Base-by-base conservation (phyloP, 2,797 vertebrate species). In the Alosa sapidissima region DNA sequence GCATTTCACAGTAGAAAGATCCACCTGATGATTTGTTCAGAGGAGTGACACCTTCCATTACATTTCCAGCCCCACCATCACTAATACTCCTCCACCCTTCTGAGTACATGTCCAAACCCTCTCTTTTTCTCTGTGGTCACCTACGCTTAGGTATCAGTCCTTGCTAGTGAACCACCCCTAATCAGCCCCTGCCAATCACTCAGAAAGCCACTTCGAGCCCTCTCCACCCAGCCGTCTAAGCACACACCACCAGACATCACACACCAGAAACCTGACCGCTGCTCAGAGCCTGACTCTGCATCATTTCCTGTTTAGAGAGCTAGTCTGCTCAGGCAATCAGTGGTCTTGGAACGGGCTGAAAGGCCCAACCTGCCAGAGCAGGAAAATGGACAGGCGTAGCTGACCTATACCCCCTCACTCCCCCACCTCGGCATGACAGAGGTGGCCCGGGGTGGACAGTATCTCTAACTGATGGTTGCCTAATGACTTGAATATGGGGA, bases 251-350 rank as follows among this genome's bases (percentile, higher is more conserved):
- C 41, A 41, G 41, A 41, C 41, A 41, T 41, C 72, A 78, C 72
- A 21, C 72, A 1, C 41, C 21, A 78, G 36, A 19, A 14, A 0
- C 13, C 65, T 11, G 33, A 13, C 14, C 0, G 65, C 9, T 78
- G 36, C 72, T n/a, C 72, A 11, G 16, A 19, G 72, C 5, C 72
- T 78, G 72, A 1, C 72, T 78, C 41, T 47, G 16, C 8, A 21
- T 45, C 72, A n/a, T 47, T 47, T 78, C 16, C 72, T 78, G 41
- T 78, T 78, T 47, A 45, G 72, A 78, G 72, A 78, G 72, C 14
- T 5, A 7, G 28, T 47, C 72, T 16, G 36, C 68, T 6, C 13
- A 5, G 16, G 41, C 72, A 78, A 78, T 78, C 72, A 78, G 41
- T 45, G 13, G 3, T 75, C 68, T 45, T 19, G 68, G 68, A 75